These are phyloP conservation scores for Cyphomyrus plagiostoma DNA, from an alignment of 2,113 vertebrate species.

Conservation along the genomic window DNA sequence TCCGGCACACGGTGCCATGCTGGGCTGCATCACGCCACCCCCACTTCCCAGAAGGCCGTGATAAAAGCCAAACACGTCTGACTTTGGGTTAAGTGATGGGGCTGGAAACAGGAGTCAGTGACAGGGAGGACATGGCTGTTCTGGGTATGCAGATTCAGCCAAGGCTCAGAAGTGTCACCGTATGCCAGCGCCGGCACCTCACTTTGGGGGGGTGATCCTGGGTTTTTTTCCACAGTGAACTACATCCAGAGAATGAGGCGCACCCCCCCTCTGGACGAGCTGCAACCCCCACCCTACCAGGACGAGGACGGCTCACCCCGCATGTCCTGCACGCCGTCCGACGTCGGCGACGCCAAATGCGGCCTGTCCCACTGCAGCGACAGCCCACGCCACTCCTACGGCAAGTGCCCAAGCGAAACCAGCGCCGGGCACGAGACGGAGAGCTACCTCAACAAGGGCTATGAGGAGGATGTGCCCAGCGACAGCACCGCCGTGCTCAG, in stretches of 20 bases:
- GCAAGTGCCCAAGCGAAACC: conserved; percentile 83
- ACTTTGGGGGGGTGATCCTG: background rate
- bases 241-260: conserved; percentile 96
- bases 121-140: background rate
- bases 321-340: conserved; percentile 89
- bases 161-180: background rate
- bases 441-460: conserved; percentile 87
- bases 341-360: conserved; percentile 84
- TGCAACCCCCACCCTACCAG: conserved; percentile 91
- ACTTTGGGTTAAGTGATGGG: background rate
- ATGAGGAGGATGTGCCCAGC: conserved; percentile 89
- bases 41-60: background rate
- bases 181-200: background rate
- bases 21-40: background rate
- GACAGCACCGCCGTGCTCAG: conserved; percentile 94
- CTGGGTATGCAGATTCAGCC: background rate
- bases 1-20: background rate
- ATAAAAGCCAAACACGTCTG: no score
- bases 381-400: conserved; percentile 80
- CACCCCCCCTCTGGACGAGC: conserved; percentile 87
- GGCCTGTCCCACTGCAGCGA: conserved; percentile 82
- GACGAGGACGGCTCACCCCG: conserved; percentile 91
- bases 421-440: conserved; percentile 77
- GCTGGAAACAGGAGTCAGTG: background rate
- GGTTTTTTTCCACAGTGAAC: conserved; percentile 64